Base-by-base conservation (phyloP, 2,888 invertebrate species). In the Corythucha ciliata region DNA sequence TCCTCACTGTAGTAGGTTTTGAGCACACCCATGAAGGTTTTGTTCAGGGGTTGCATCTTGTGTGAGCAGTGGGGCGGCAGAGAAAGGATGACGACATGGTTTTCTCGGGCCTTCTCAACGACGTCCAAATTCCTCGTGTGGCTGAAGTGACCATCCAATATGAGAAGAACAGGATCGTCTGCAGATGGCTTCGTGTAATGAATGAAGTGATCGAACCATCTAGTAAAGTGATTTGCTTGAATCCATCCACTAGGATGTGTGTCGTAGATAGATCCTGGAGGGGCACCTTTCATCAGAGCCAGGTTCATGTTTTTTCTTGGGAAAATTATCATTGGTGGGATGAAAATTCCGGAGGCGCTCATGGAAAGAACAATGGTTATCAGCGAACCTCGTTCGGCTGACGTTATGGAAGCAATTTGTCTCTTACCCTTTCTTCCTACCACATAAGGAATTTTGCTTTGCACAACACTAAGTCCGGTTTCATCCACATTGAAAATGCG, bases 401-500 rank as follows among this genome's bases (percentile, higher is more conserved):
- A 64, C n/a, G 64, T 63, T 45, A 63, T 18, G 26, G 62, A 40
- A 6, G 57, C 64, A 26, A 67, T 61, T 58, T 65, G 64, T 29
- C 59, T 48, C 60, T 65, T 64, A 6, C 66, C 66, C 56, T 61
- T 61, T 5, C 41, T 57, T 4, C 59, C 60, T 26, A 67, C 49
- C 26, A 66, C 58, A 54, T 63, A 47, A 8, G 61, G 56, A 33
- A 62, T 59, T 55, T 61, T 60, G 12, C 57, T 61, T 54, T 60
- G 65, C 5, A 66, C 64, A 10, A 63, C 59, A 22, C 63, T 55
- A 10, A 68, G 54, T 6, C 66, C 67, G n/a, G 65, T 66, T 58
- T 67, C 66, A 52, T 67, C 65, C 1, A 66, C 63, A 51, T 66
- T 68, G 49, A 59, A 66, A 39, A 65, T 62, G 46, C 57, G 54